phyloP scores from a whole-genome alignment of 2,113 vertebrate species.

The Pristiophorus japonicus region DNA sequence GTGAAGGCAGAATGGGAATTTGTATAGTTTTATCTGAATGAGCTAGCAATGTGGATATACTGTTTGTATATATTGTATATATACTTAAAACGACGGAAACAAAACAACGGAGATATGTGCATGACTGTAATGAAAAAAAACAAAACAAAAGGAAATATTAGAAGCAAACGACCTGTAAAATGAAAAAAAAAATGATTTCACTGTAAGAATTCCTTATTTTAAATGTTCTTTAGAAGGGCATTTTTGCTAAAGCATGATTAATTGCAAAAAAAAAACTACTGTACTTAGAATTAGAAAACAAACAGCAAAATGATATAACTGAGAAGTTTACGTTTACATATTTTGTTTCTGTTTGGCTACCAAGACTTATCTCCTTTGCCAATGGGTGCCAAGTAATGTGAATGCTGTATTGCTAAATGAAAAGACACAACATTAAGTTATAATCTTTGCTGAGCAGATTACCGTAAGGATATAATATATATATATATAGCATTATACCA shows the following conservation, averaged over 20 bases:
- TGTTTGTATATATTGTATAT: constrained; percentile 99
- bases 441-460: constrained; percentile 88
- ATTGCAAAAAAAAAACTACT: constrained; percentile 89
- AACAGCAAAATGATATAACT: constrained; percentile 89
- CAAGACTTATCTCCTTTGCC: constrained; percentile 87
- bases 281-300: constrained; percentile 95
- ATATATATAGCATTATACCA: constrained; percentile 71
- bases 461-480: constrained; percentile 71
- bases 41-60: constrained; percentile 93
- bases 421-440: constrained; percentile 69
- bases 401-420: constrained; percentile 90
- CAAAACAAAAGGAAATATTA: constrained; percentile 86
- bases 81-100: constrained; percentile 66
- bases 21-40: constrained; percentile 99
- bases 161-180: constrained; percentile 99
- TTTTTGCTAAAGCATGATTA: constrained; percentile 99
- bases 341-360: constrained; percentile 79
- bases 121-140: constrained; percentile 92
- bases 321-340: constrained; percentile 84
- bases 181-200: constrained; percentile 96
- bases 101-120: constrained; percentile 81
- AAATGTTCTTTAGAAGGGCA: constrained; percentile 98
- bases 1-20: constrained; percentile 93
- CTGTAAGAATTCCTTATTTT: constrained; percentile 99
- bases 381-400: constrained; percentile 97